Conservation (phyloP, 2,888 invertebrate genomes). For the Himalopsyche tibetana region DNA sequence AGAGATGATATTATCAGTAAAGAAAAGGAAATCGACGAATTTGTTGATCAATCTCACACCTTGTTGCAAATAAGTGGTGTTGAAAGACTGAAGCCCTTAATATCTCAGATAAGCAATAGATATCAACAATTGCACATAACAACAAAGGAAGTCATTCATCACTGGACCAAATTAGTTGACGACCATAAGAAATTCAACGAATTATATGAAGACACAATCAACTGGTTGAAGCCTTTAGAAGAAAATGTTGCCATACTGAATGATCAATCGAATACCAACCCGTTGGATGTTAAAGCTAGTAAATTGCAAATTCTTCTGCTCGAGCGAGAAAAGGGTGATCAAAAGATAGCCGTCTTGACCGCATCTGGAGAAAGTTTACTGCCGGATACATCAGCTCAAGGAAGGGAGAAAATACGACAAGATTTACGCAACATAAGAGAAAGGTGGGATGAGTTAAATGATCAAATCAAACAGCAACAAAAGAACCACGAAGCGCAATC, state of each 20-base stretch:
- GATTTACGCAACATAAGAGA: slow-evolving; percentile 88
- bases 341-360: slow-evolving; percentile 84
- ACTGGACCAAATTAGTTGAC: slow-evolving; percentile 88
- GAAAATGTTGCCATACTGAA: slow-evolving; percentile 81
- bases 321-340: slow-evolving; percentile 90
- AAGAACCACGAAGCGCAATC: slow-evolving; percentile 90
- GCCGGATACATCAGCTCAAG: slow-evolving; percentile 93
- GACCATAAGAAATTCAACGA: slow-evolving; percentile 89
- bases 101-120: slow-evolving; percentile 92
- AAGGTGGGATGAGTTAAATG: slow-evolving; percentile 91
- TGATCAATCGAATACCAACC: slow-evolving; percentile 77
- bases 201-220: slow-evolving; percentile 83
- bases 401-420: slow-evolving; percentile 91
- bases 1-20: slow-evolving; percentile 86
- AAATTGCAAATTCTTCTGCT: slow-evolving; percentile 84
- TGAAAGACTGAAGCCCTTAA: slow-evolving; percentile 89
- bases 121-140: slow-evolving; percentile 88
- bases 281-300: slow-evolving; percentile 80
- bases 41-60: slow-evolving; percentile 92
- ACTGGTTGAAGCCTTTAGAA: slow-evolving; percentile 88
- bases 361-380: slow-evolving; percentile 91
- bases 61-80: slow-evolving; percentile 90
- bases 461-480: slow-evolving; percentile 89
- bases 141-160: slow-evolving; percentile 90
- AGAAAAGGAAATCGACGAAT: slow-evolving; percentile 91